A percentile compares a stretch with the other conserved stretches of the same genome.
Conservation (phyloP, 2,888 invertebrate species). For the Acleris laterana region DNA sequence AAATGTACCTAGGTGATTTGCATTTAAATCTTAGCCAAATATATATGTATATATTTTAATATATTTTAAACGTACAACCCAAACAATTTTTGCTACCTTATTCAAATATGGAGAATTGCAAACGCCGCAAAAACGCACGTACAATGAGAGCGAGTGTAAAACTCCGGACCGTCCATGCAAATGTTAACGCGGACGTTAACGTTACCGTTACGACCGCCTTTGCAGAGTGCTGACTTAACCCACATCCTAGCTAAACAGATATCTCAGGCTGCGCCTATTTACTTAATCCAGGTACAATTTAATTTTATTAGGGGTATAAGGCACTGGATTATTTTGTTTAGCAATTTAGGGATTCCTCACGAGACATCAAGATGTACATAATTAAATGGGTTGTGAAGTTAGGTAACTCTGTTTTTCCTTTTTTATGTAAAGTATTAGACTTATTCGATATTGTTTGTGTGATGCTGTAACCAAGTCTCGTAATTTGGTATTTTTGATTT, state of each 20-base stretch:
- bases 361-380: no score
- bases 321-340: background rate
- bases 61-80: background rate
- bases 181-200: conserved; percentile 59
- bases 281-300: conserved; percentile 15
- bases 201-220: conserved; percentile 47
- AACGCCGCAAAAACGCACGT: conserved; percentile 70
- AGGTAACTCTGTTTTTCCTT: no score
- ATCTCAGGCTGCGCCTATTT: conserved; percentile 34
- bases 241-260: conserved; percentile 62
- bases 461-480: no score
- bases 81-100: conserved; percentile 48
- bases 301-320: background rate
- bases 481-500: no score
- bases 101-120: conserved; percentile 62
- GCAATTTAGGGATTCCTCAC: no score
- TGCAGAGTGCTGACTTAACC: conserved; percentile 53
- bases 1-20: no score
- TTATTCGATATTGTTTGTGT: no score
- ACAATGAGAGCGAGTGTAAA: conserved; percentile 70
- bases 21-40: no score
- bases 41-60: no score
- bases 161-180: conserved; percentile 60
- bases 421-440: no score
- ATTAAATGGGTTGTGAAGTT: no score